A percentile compares a stretch with the other conserved stretches of the same genome.
Evolutionary conservation across 2,797 vertebrate genomes (phyloP).

Genomic region (Steatocranus sp.): DNA sequence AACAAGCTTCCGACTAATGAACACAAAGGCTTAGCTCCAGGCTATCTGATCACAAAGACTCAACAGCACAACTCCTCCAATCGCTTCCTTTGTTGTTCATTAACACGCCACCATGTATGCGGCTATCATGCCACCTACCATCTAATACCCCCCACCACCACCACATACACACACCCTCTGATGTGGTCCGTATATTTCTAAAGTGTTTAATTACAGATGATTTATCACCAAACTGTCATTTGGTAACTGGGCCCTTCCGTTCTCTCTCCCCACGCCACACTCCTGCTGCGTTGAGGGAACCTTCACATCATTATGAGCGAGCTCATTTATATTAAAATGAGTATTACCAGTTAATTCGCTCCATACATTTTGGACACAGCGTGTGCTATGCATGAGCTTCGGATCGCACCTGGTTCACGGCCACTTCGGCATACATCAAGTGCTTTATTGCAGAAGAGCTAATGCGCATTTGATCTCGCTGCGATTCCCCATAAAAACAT

Average conservation of each 20-base stretch:
- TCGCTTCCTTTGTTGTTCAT: slow-evolving; percentile 49
- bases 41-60: slow-evolving; percentile 45
- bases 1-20: slow-evolving; percentile 60
- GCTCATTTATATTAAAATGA: slow-evolving; percentile 84
- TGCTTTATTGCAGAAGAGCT: slow-evolving; percentile 64
- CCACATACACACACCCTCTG: slow-evolving; percentile 13
- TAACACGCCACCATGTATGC: slow-evolving; percentile 62
- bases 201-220: slow-evolving; percentile 81
- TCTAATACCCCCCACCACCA: slow-evolving; percentile 6
- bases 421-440: slow-evolving; percentile 60
- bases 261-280: slow-evolving; percentile 46
- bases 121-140: slow-evolving; percentile 48
- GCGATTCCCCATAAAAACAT: slow-evolving; percentile 60
- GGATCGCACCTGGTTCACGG: slow-evolving; percentile 51
- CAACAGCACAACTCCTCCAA: slow-evolving; percentile 28
- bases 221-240: slow-evolving; percentile 77
- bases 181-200: slow-evolving; percentile 66
- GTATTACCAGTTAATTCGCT: slow-evolving; percentile 72
- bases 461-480: slow-evolving; percentile 68
- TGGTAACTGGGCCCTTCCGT: slow-evolving; percentile 69
- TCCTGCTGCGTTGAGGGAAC: slow-evolving; percentile 66
- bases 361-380: slow-evolving; percentile 77
- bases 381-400: slow-evolving; percentile 45
- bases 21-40: slow-evolving; percentile 34
- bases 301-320: slow-evolving; percentile 71